Base-by-base conservation (phyloP, 2,797 vertebrate genomes). In the Oophaga sylvatica region DNA sequence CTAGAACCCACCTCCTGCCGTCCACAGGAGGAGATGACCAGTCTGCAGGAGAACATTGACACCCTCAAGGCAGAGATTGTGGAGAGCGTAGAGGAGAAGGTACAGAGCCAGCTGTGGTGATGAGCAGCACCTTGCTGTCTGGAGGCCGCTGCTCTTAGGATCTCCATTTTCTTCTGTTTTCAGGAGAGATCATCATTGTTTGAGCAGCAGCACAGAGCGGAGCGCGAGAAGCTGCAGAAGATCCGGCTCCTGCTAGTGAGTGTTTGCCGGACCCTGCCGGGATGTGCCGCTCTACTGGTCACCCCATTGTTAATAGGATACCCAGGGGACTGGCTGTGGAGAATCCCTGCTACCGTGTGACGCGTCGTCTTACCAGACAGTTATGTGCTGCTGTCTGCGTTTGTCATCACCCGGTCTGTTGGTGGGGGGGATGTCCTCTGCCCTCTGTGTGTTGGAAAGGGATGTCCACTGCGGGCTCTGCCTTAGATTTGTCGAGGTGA, bases 201-300 rank as follows among this genome's bases (percentile, higher is more conserved):
- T 89, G 96, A 99, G 85, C 95, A 96, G 90, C 97, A 97, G 89
- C 96, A 97, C 93, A 94, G 93, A 90, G 91, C 93, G 19, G 98
- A 99, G 91, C 93, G 95, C 91, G 97, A 98, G 31, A 99, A 99
- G 80, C 95, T 99, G 6, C 97, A 98, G 90, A 99, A 97, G 95
- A 98, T 99, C 87, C 96, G 97, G 0, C 94, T 99, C 87, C 93
- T 99, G n/a, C 94, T 99, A 97, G 98, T 99, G 91, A 96, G 95
- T 93, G 65, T 1, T 3, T 5, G 87, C 2, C 12, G 10, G 63
- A n/a, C 2, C 19, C 57, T 59, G 57, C 57, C 15, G 57, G 57
- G 57, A 17, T 11, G 1, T 53, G 48, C 3, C 0, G 48, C 48
- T 53, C 8, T 53, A 53, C 48, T 8, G 48, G 35, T 41, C 35